phyloP scores from a whole-genome alignment of 2,797 vertebrate species.

The Furcifer pardalis region DNA sequence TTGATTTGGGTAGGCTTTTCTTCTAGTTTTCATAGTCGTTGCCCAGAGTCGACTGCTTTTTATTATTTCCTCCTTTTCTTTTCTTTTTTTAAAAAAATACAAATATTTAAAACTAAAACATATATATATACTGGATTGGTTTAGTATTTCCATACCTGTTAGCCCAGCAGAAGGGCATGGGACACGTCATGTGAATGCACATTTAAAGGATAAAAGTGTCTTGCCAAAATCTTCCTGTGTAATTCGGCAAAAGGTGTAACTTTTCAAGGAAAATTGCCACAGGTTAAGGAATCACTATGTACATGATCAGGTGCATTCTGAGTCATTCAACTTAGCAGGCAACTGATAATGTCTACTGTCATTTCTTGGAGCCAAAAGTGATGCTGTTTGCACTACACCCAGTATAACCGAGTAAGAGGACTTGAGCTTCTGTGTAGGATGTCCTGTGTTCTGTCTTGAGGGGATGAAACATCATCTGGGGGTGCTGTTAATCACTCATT shows the following conservation, averaged over 20 bases:
- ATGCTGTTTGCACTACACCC: no score
- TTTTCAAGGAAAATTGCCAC: no score
- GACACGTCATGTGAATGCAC: background rate
- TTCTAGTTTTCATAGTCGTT: conserved; percentile 29
- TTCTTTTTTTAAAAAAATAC: conserved; percentile 33
- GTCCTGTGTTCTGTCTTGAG: background rate
- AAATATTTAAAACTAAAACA: conserved; percentile 42
- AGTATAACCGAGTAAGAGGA: no score
- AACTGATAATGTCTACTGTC: no score
- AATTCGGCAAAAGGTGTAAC: no score
- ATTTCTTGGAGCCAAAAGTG: no score
- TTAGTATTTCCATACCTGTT: conserved; percentile 28
- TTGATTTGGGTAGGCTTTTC: conserved; percentile 37
- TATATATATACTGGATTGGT: background rate
- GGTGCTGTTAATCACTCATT: background rate
- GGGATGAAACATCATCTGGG: background rate
- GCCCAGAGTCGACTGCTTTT: conserved; percentile 36
- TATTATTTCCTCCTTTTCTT: conserved; percentile 23
- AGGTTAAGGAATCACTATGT: no score
- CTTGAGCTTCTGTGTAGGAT: background rate
- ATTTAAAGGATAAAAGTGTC: background rate
- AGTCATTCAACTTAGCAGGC: no score
- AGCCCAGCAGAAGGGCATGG: background rate
- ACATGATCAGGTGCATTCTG: no score
- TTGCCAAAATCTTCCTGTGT: no score